These are phyloP conservation scores for Petrolisthes cinctipes DNA, from an alignment of 2,888 invertebrate species.

Conservation along the genomic window DNA sequence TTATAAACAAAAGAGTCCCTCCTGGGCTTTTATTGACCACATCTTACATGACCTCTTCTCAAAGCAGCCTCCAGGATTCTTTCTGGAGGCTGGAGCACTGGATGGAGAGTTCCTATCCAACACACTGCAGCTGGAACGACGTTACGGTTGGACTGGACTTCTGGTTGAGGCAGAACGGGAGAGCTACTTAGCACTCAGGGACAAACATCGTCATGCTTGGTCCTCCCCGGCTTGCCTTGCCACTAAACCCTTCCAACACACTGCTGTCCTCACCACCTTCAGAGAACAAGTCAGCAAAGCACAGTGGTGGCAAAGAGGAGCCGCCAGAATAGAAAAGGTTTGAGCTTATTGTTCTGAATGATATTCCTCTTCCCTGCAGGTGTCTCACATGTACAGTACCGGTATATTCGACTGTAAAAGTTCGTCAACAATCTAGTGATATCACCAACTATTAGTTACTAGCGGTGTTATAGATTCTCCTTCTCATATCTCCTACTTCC, in stretches of 20 bases:
- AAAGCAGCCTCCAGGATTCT: constrained; percentile 31
- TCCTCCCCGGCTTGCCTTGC: constrained; percentile 48
- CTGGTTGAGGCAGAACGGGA: constrained; percentile 56
- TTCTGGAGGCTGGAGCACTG: constrained; percentile 49
- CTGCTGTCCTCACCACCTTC: constrained; percentile 41
- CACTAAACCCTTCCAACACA: constrained; percentile 33
- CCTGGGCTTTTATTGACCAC: constrained; percentile 53
- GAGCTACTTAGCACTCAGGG: constrained; percentile 40
- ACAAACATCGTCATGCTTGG: constrained; percentile 54
- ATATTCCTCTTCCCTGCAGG: too few species aligned
- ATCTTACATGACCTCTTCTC: constrained; percentile 49
- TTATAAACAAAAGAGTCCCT: constrained; percentile 35
- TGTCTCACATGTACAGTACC: too few species aligned
- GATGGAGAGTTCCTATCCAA: constrained; percentile 63
- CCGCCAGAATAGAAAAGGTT: constrained; percentile 52
- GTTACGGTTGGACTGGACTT: constrained; percentile 50
- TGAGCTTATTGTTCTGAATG: neutral
- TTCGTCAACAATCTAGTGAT: too few species aligned
- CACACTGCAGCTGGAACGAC: constrained; percentile 51
- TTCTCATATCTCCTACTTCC: too few species aligned
- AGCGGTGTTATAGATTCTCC: too few species aligned
- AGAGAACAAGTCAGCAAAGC: neutral
- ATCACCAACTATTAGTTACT: too few species aligned
- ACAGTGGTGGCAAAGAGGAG: constrained; percentile 37
- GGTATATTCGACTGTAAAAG: too few species aligned